A percentile compares a stretch with the other conserved stretches of the same genome.
Evolutionary conservation across 2,797 vertebrate genomes (phyloP).

Genomic region (Aeoliscus strigatus): DNA sequence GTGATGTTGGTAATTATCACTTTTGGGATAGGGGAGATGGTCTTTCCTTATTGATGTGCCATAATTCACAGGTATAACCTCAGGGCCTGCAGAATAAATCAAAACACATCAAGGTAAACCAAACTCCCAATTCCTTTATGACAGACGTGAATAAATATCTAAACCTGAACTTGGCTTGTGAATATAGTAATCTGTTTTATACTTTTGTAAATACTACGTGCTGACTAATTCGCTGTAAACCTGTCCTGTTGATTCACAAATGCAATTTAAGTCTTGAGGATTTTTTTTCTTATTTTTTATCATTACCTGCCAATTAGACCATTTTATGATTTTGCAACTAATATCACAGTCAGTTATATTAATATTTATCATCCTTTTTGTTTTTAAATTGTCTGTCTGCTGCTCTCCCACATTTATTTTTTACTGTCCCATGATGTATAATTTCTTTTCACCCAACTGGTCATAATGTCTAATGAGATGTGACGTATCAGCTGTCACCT

Average conservation of each 20-base stretch:
- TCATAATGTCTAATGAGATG: slow-evolving; percentile 14
- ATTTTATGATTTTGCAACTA: not conserved
- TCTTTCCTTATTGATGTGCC: slow-evolving; percentile 70
- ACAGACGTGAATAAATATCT: slow-evolving; percentile 59
- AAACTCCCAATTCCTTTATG: slow-evolving; percentile 63
- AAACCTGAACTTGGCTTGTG: slow-evolving; percentile 39
- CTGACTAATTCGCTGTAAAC: slow-evolving; percentile 18
- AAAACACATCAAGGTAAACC: slow-evolving; percentile 72
- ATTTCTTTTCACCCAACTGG: no score
- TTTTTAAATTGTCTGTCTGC: not conserved
- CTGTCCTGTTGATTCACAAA: slow-evolving; percentile 9
- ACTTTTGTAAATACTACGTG: slow-evolving; percentile 18
- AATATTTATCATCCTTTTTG: not conserved
- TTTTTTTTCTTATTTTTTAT: not conserved
- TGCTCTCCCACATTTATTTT: slow-evolving; percentile 1
- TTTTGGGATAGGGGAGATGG: slow-evolving; percentile 74
- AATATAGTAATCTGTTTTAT: slow-evolving; percentile 13
- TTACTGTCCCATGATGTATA: no score
- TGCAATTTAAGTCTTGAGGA: not conserved
- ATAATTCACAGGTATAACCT: slow-evolving; percentile 68
- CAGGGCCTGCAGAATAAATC: slow-evolving; percentile 69
- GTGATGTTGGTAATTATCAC: slow-evolving; percentile 80
- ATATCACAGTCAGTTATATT: not conserved
- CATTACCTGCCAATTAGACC: not conserved
- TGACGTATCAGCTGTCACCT: slow-evolving; percentile 15